Base-by-base conservation (phyloP, 64 coral and sea anemone genomes). In the Anthopleura sola region DNA sequence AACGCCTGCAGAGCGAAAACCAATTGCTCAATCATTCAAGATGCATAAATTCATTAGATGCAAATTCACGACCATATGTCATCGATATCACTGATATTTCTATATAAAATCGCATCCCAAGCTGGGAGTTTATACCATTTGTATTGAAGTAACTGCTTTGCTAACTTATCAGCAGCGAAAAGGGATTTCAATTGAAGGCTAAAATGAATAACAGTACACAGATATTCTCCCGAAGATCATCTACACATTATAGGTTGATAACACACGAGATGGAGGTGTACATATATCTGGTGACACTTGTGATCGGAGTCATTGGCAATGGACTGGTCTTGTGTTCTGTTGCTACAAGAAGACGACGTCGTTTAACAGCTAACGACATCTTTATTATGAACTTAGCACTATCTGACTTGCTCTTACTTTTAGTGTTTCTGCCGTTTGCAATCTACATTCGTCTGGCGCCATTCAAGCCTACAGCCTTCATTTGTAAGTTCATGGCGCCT, bases 341-440 rank as follows among this genome's bases (percentile, higher is more conserved):
- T 71, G 75, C 77, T 21, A 58, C 12, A 75, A 91, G 57, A 91
- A 86, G 46, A 88, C 32, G 11, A 32, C 71, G 64, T 23, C 76
- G 44, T 53, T 16, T 83, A 19, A 86, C 83, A 10, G 21, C 85
- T 3, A 91, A 91, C 26, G 84, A 91, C 28, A 48, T 91, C 28
- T 91, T 91, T 12, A 86, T 91, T 69, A 55, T 82, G 28, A 91
- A 91, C 69, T 71, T 91, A 33, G 76, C 89, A 37, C 55, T 86
- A 18, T 86, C 89, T 10, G 89, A 91, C 60, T 75, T 91, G 33
- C 51, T 91, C 2, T n/a, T 91, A 69, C 84, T 91, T 12, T 49
- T 56, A 17, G 50, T 83, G 5, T 91, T 91, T 37, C 53, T 91
- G 1, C 89, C 89, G 3, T 76, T 86, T 56, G 49, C 58, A 24